These are phyloP conservation scores for Montipora capricornis DNA, from an alignment of 64 coral and sea anemone species.

Conservation along the genomic window DNA sequence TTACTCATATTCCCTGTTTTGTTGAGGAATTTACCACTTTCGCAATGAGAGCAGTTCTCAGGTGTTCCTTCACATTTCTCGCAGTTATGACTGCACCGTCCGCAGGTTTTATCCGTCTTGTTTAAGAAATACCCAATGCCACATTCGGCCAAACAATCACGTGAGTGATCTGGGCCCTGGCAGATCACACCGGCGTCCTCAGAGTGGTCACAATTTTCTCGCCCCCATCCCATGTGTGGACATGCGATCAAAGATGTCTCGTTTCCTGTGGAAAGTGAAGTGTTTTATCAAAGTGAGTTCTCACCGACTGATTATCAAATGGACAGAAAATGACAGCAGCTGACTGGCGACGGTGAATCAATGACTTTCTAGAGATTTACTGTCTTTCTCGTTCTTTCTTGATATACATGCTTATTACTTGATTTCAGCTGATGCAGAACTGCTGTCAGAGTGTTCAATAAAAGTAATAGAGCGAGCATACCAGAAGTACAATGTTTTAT, in stretches of 20 bases:
- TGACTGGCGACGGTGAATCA: background rate
- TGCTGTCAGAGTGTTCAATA: too few relatives aligned
- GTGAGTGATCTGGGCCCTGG: constrained; percentile 63
- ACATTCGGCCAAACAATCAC: constrained; percentile 54
- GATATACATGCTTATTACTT: too few relatives aligned
- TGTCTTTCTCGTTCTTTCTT: too few relatives aligned
- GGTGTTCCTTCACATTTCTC: constrained; percentile 19
- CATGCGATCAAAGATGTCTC: constrained; percentile 48
- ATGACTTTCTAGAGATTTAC: too few relatives aligned
- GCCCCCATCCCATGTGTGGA: constrained; percentile 54
- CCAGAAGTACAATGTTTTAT: too few relatives aligned
- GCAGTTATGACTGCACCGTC: constrained; percentile 63
- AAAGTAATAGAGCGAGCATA: too few relatives aligned
- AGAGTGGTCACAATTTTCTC: constrained; percentile 67
- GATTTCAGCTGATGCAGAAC: too few relatives aligned
- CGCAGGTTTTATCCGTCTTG: constrained; percentile 17
- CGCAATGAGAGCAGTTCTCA: constrained; percentile 45
- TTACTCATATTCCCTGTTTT: background rate
- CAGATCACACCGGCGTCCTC: constrained; percentile 67
- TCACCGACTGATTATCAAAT: background rate
- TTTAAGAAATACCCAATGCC: background rate
- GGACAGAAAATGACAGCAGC: background rate
- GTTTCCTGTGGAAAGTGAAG: constrained; percentile 24
- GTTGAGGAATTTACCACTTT: constrained; percentile 49
- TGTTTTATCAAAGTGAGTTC: background rate